phyloP scores from a whole-genome alignment of 2,113 vertebrate genomes.

The Argyrosomus japonicus region DNA sequence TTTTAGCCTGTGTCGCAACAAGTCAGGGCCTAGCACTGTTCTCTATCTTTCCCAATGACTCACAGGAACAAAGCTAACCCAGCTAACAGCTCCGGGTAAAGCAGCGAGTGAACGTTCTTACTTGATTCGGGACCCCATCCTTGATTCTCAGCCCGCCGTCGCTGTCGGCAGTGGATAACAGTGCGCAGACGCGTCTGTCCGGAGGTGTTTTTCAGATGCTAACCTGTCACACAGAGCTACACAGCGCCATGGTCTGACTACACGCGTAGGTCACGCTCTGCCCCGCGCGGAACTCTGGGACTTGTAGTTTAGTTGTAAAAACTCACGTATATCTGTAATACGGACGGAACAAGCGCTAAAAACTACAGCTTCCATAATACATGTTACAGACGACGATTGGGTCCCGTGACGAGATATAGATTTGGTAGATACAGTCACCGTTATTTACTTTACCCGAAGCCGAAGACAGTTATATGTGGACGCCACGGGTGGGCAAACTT shows the following conservation, averaged over 20 bases:
- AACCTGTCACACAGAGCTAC: conserved; percentile 69
- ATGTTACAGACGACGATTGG: neutral
- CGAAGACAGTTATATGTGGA: too few species aligned
- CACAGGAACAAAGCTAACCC: conserved; percentile 23
- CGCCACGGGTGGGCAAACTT: too few species aligned
- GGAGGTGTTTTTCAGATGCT: conserved; percentile 60
- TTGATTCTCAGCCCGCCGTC: conserved; percentile 41
- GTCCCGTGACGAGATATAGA: conserved; percentile 36
- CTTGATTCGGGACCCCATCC: conserved; percentile 85
- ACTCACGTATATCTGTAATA: rapidly evolving
- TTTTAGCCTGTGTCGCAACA: conserved; percentile 76
- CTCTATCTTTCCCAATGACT: conserved; percentile 36
- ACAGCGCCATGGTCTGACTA: conserved; percentile 74
- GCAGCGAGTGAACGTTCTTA: conserved; percentile 62
- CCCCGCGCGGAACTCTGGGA: conserved; percentile 55
- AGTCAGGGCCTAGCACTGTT: conserved; percentile 71
- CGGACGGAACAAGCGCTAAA: rapidly evolving
- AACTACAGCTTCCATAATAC: conserved; percentile 76
- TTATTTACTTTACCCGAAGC: neutral
- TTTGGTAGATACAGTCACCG: neutral
- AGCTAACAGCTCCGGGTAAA: neutral
- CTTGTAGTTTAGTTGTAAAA: conserved; percentile 62
- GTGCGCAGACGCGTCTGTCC: conserved; percentile 62
- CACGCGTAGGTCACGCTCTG: conserved; percentile 66
- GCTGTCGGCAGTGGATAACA: conserved; percentile 17